phyloP scores from a whole-genome alignment of 2,888 invertebrate species.

The Polyommatus icarus region DNA sequence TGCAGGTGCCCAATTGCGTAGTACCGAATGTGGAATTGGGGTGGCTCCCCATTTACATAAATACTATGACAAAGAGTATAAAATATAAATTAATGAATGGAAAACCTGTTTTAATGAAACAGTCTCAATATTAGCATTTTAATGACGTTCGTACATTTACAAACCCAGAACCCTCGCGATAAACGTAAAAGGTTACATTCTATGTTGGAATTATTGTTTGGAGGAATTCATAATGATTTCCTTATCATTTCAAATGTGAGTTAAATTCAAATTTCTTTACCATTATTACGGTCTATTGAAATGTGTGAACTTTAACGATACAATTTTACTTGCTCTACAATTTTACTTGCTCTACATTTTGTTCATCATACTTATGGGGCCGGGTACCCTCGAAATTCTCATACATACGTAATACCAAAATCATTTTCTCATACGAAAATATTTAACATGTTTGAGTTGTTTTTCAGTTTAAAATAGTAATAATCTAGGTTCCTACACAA shows the following conservation, averaged over 20 bases:
- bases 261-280: background rate
- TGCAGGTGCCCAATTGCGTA: slow-evolving; percentile 61
- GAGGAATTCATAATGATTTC: background rate
- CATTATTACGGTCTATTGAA: background rate
- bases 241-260: background rate
- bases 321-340: background rate
- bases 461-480: no score
- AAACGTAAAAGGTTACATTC: slow-evolving; percentile 9
- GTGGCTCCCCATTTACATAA: slow-evolving; percentile 44
- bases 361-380: no score
- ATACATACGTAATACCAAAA: no score
- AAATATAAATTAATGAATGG: slow-evolving; percentile 44
- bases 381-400: no score
- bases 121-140: slow-evolving; percentile 33
- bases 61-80: slow-evolving; percentile 40
- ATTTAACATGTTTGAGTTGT: no score
- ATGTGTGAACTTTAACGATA: background rate
- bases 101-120: slow-evolving; percentile 40
- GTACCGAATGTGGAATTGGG: slow-evolving; percentile 48
- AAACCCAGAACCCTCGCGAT: background rate
- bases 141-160: background rate
- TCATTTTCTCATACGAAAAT: no score
- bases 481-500: no score
- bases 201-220: background rate
- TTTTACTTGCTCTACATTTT: background rate